These are phyloP conservation scores for Piscicola geometra DNA, from an alignment of 2,888 invertebrate species.

Conservation along the genomic window DNA sequence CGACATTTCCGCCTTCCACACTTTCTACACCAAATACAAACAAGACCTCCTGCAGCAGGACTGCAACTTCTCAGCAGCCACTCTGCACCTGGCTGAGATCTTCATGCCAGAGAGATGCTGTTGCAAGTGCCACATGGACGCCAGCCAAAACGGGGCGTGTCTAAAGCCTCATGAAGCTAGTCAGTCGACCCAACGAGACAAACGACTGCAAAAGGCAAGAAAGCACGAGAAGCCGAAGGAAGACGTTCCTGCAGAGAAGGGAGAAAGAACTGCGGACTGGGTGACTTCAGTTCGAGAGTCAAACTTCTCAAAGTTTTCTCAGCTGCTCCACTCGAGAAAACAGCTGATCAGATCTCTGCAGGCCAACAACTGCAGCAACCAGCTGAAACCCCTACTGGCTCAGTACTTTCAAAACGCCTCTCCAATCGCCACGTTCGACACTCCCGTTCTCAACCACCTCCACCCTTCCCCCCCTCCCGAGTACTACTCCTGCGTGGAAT, in stretches of 20 bases:
- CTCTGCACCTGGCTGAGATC: slow-evolving; percentile 3
- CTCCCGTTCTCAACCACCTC: slow-evolving; percentile 5
- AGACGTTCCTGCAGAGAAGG: slow-evolving; percentile 25
- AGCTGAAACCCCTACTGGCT: slow-evolving; percentile 27
- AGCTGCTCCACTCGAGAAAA: slow-evolving; percentile 36
- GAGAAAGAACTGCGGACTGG: slow-evolving; percentile 53
- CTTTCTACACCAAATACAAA: slow-evolving; percentile 27
- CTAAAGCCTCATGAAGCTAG: background rate
- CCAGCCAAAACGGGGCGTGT: background rate
- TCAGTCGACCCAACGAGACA: slow-evolving; percentile 3
- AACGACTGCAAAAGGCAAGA: slow-evolving; percentile 12
- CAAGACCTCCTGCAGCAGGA: slow-evolving; percentile 28
- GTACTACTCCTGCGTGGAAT: slow-evolving; percentile 34
- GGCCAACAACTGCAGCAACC: slow-evolving; percentile 20
- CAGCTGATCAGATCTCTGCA: slow-evolving; percentile 35
- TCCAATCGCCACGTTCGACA: slow-evolving; percentile 34
- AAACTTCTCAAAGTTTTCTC: slow-evolving; percentile 32
- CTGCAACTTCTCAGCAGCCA: background rate
- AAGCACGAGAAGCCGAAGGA: slow-evolving; percentile 1
- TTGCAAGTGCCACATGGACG: slow-evolving; percentile 27
- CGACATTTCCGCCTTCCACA: slow-evolving; percentile 31
- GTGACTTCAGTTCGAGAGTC: slow-evolving; percentile 49
- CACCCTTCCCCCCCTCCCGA: slow-evolving; percentile 37
- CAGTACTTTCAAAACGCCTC: slow-evolving; percentile 32
- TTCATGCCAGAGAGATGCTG: slow-evolving; percentile 28